Evolutionary conservation across 2,797 vertebrate genomes (phyloP), one percentile per base, ranked within the genome.

Genomic region (Cynodonichthys magdalenae): DNA sequence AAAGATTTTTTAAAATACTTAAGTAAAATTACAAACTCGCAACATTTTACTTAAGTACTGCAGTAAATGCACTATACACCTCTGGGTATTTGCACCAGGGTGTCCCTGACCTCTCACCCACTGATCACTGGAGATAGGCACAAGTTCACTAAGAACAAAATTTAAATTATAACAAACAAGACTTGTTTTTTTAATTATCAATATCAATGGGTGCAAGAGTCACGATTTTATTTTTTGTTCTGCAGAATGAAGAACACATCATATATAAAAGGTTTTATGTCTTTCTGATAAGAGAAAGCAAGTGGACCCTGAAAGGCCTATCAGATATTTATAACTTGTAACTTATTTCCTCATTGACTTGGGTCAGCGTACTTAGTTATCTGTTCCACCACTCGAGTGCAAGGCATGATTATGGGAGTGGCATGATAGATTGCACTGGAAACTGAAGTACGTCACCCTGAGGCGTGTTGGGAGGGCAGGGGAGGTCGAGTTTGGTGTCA

Each of bases 381-480:
- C 56, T 52, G 56, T 45, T 14, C 31, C 14, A 48, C 58, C 41
- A 47, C 2, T 36, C 10, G 11, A 34, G 62, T 57, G 39, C 46
- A 34, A 36, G 18, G 7, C 48, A 57, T 70, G 42, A 19, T 4
- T n/a, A 48, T 17, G 41, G 70, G 71, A 63, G 66, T 27, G 63
- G 49, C 8, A 5, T 42, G 73, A 82, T 68, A 69, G 74, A 63
- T 56, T 77, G 46, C 72, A 1, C 57, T 78, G 66, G 67, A 85
- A 89, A 53, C 55, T 45, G 39, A 59, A 70, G 63, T 31, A 62
- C 11, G 59, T 83, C 79, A 78, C 42, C 19, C 46, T 0, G 4
- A 53, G 66, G 64, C 24, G 69, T 49, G 57, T 24, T 58, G 72
- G 28, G 67, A 50, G 61, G 20, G 29, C 1, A 8, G 75, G 28